These are phyloP conservation scores for Clarias batrachus DNA, from an alignment of 2,113 vertebrate genomes.

Conservation along the genomic window DNA sequence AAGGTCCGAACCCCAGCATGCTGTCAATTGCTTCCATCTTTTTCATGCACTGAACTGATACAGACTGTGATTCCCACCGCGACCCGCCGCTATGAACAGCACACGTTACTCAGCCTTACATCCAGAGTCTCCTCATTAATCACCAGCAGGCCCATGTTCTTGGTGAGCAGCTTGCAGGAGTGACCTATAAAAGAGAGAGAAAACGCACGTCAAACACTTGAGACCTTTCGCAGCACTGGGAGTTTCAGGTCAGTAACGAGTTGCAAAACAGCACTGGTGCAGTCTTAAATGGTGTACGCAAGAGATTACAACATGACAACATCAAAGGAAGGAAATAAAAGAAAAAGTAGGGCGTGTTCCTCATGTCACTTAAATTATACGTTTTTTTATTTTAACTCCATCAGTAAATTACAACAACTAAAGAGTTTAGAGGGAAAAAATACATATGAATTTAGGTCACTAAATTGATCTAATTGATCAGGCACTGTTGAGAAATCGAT, in stretches of 20 bases:
- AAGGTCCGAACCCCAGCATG: not conserved
- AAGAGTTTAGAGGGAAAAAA: no score
- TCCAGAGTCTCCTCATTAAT: conserved; percentile 95
- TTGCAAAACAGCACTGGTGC: not conserved
- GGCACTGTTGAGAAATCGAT: not conserved
- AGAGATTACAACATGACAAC: not conserved
- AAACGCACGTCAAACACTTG: conserved; percentile 26
- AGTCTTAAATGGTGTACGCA: not conserved
- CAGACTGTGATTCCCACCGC: conserved; percentile 7
- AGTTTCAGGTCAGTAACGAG: not conserved
- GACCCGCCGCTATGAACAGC: conserved; percentile 9
- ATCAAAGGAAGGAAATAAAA: not conserved
- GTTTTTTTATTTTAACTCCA: no score
- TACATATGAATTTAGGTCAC: no score
- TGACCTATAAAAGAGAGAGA: conserved; percentile 77
- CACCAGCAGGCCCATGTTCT: conserved; percentile 96
- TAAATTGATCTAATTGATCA: no score
- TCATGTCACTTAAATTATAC: no score
- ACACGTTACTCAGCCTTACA: conserved; percentile 77
- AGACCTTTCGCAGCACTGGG: conserved; percentile 16
- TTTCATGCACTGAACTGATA: conserved; percentile 12
- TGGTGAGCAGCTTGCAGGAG: conserved; percentile 93
- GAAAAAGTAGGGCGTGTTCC: not conserved
- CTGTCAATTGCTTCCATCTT: conserved; percentile 24
- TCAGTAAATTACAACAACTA: no score